These are phyloP conservation scores for Megalops atlanticus DNA, from an alignment of 2,113 vertebrate species.

Conservation along the genomic window DNA sequence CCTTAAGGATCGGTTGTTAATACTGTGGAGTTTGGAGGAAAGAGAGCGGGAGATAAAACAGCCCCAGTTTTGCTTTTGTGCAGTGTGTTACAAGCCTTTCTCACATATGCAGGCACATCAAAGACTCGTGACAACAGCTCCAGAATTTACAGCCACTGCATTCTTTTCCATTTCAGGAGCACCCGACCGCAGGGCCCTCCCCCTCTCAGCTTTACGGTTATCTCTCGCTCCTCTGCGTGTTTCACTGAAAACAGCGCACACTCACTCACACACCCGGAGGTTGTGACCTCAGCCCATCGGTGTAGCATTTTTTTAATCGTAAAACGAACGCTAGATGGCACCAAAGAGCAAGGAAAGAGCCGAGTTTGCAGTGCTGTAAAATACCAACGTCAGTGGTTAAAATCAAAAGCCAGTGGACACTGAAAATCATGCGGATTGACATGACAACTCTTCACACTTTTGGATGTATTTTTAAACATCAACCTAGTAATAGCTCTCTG, in stretches of 20 bases:
- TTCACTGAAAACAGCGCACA: background rate
- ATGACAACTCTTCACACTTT: background rate
- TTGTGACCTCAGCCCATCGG: background rate
- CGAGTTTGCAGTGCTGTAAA: conserved; percentile 1
- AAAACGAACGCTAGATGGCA: conserved; percentile 52
- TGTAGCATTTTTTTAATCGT: conserved; percentile 8
- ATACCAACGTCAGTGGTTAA: background rate
- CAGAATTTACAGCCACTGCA: conserved; percentile 3
- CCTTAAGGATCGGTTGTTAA: background rate
- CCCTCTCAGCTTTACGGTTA: background rate
- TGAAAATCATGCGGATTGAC: background rate
- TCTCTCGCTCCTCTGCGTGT: background rate
- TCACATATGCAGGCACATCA: background rate
- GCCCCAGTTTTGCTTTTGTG: background rate
- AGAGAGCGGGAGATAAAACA: background rate
- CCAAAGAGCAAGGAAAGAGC: conserved; percentile 46
- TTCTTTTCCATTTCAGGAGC: background rate
- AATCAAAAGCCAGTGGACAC: background rate
- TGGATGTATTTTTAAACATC: background rate
- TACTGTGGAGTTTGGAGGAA: background rate
- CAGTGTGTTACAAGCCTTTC: background rate
- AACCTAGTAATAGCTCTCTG: background rate
- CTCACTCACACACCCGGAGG: background rate
- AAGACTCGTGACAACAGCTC: background rate
- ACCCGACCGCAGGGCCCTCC: background rate